Evolutionary conservation across 2,797 vertebrate species (phyloP), one percentile per base, ranked within the genome.

Genomic region (Bufotes viridis): DNA sequence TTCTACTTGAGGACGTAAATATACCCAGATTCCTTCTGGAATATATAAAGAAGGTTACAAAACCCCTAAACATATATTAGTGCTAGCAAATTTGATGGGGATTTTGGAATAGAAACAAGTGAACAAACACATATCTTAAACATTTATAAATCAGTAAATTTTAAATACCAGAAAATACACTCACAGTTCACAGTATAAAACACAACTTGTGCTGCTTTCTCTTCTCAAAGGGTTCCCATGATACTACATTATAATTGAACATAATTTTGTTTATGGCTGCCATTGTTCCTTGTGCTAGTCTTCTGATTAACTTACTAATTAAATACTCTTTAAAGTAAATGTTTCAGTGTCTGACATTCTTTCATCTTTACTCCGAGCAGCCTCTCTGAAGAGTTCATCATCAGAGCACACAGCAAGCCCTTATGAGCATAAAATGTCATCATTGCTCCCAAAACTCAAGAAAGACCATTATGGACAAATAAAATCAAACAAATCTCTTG

Each of bases 301-400:
- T 91, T 87, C 90, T 90, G 90, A 92, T 92, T 92, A 92, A 92
- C 93, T 92, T 91, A 91, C 91, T 92, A 92, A 91, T 92, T 91
- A 91, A 86, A 88, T 87, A 91, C 90, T 89, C 84, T 90, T 91
- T 90, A 92, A 91, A 92, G 90, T 89, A 90, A 0, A 82, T 86
- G 79, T 88, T 90, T 90, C 87, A 24, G 88, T 89, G 63, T 72
- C 82, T 81, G 0, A 76, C 78, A 81, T 85, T 61, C 74, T 81
- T 88, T 84, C 58, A 84, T 84, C 29, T 17, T 26, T 82, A 55
- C 49, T 74, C 75, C 74, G 49, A 69, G 74, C 78, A 85, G 78
- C 13, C 24, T 74, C 49, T 85, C 42, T 89, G 24, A 85, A 81
- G 57, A 80, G 22, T 24, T 67, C 81, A 75, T 67, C 81, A 75